Evolutionary conservation across 1,140 invertebrate species (phyloP).

Genomic region (Tetraneura akinire): DNA sequence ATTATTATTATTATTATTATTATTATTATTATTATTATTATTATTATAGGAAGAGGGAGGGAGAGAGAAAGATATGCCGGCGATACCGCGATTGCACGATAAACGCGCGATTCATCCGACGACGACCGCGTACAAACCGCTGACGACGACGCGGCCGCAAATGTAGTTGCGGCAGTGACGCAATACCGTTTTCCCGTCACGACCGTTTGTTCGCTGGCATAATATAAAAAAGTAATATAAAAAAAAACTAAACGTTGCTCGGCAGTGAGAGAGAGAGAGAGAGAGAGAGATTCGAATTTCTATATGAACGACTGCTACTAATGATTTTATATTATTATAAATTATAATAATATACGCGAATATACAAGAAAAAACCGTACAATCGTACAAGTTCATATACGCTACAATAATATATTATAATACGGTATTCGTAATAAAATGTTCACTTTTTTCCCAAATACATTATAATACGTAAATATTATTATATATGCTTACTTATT

Average conservation of each 20-base stretch:
- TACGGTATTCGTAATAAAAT: not conserved
- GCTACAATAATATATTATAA: not conserved
- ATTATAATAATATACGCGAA: no score
- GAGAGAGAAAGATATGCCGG: no score
- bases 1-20: no score
- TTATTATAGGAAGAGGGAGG: no score
- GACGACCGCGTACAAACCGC: not conserved
- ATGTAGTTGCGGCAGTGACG: not conserved
- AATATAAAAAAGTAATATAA: not conserved
- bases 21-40: no score
- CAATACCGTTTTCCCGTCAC: slow-evolving; percentile 35
- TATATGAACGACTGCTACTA: no score
- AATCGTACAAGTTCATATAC: not conserved
- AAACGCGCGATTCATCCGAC: slow-evolving; percentile 36
- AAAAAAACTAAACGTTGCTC: not conserved
- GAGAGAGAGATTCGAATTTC: no score
- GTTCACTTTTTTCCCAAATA: not conserved
- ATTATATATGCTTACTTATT: no score
- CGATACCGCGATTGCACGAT: slow-evolving; percentile 24
- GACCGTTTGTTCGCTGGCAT: no score
- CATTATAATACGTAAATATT: not conserved
- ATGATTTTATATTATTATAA: no score
- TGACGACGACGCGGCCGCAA: not conserved
- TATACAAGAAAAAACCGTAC: no score
- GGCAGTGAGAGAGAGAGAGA: no score